phyloP scores from a whole-genome alignment of 1,140 invertebrate genomes.

The Bombus waltoni region DNA sequence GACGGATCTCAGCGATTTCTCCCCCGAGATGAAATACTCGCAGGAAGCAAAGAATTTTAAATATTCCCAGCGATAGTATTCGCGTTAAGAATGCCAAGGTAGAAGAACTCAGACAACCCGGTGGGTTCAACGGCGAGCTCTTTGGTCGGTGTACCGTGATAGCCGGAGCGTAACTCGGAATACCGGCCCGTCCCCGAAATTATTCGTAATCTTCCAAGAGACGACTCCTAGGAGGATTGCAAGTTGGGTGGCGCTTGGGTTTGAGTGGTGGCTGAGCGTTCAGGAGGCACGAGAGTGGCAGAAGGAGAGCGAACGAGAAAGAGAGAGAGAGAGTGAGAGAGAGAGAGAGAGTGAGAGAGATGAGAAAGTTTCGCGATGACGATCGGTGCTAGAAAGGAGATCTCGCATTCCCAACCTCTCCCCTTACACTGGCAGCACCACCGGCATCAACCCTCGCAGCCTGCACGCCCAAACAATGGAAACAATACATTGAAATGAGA shows the following conservation, averaged over 20 bases:
- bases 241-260: not conserved
- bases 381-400: constrained; percentile 41
- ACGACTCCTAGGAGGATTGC: not conserved
- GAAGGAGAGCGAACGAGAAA: not conserved
- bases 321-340: not conserved
- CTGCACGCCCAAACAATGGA: constrained; percentile 74
- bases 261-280: not conserved
- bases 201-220: constrained; percentile 53
- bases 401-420: constrained; percentile 30
- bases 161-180: constrained; percentile 7
- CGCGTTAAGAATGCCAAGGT: not conserved
- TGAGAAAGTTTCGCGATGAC: constrained; percentile 44
- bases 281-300: not conserved
- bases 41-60: not conserved
- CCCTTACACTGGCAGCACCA: constrained; percentile 43
- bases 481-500: constrained; percentile 79
- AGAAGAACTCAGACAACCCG: not conserved
- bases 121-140: not conserved
- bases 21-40: not conserved
- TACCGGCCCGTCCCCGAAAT: constrained; percentile 43
- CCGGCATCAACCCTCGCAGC: constrained; percentile 41
- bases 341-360: not conserved
- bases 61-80: not conserved
- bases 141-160: constrained; percentile 2
- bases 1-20: too few relatives aligned